These are phyloP conservation scores for Taeniopygia guttata DNA, from an alignment of 2,797 vertebrate genomes.

Conservation along the genomic window DNA sequence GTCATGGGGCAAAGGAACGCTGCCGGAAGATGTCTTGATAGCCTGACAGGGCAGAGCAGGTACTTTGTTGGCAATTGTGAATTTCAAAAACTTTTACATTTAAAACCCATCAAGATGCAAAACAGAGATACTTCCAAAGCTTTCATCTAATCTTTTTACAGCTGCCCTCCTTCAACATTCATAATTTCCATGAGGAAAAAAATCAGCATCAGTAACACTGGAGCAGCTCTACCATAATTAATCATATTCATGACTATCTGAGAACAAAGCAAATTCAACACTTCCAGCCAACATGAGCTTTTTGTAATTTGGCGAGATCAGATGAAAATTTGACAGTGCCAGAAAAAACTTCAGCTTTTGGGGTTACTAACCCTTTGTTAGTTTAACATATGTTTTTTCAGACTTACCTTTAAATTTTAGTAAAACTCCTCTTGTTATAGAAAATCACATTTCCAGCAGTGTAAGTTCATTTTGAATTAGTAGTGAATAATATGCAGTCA, in stretches of 20 bases:
- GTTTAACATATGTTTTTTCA: neutral
- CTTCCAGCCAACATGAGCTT: neutral
- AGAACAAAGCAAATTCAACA: neutral
- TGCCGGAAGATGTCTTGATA: accelerated
- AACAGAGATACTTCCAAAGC: neutral
- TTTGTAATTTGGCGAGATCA: neutral
- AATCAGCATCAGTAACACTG: neutral
- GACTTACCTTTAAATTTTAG: neutral
- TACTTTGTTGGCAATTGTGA: neutral
- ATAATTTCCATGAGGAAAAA: neutral
- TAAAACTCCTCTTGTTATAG: neutral
- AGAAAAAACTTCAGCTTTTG: neutral
- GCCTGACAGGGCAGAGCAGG: neutral
- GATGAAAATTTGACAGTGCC: neutral
- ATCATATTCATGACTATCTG: neutral
- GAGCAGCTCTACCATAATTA: constrained; percentile 10
- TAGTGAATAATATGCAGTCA: neutral
- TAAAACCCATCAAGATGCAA: neutral
- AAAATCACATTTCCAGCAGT: neutral
- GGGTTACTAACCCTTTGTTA: neutral
- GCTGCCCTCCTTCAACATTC: neutral
- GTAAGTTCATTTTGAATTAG: neutral
- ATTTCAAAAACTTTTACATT: neutral
- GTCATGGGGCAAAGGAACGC: accelerated
- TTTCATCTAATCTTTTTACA: neutral